Evolutionary conservation across 1,140 invertebrate species (phyloP), one percentile per base, ranked within the genome.

Genomic region (Hydropsyche tenuis): DNA sequence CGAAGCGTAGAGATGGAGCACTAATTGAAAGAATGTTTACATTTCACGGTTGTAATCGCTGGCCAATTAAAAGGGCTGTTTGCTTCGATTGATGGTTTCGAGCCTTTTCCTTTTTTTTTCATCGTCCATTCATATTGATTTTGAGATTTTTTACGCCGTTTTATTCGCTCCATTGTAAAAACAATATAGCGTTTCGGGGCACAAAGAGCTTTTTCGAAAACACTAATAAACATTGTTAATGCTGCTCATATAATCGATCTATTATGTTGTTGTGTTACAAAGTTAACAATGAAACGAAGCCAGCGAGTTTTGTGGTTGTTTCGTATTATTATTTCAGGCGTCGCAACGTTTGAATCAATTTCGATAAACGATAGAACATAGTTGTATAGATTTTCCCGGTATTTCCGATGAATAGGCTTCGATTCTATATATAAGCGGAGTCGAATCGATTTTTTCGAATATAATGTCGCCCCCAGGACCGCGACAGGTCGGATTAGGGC

Each of bases 11-110:
- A 69, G 45, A 69, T 23, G 69, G 23, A 73, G 71, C 16, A 60
- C 43, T 73, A 73, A 73, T 73, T 73, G 71, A 73, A 73, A 73
- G 23, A 65, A 73, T 73, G 71, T 73, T 73, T 73, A 65, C 63
- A 48, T 73, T 73, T 73, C 25, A 65, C 25, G 60, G 71, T 46
- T 25, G 56, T 56, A 72, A 72, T 56, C 53, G 70, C 42, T 43
- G 25, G 53, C 56, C 70, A 56, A 72, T 72, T 72, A 63, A 43
- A 72, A 72, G 70, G 56, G 27, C 42, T 51, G 27, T 45, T 72
- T 23, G 42, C 22, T 16, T 45, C 37, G 42, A 45, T 30, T 30
- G 60, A 65, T 45, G 14, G 16, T 18, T 20, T 25, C 56, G 56
- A 60, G 16, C 48, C 48, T 53, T 60, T 22, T 60, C 25, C 9